Base-by-base conservation (phyloP, 1,140 invertebrate genomes). In the Cheumatopsyche charites region DNA sequence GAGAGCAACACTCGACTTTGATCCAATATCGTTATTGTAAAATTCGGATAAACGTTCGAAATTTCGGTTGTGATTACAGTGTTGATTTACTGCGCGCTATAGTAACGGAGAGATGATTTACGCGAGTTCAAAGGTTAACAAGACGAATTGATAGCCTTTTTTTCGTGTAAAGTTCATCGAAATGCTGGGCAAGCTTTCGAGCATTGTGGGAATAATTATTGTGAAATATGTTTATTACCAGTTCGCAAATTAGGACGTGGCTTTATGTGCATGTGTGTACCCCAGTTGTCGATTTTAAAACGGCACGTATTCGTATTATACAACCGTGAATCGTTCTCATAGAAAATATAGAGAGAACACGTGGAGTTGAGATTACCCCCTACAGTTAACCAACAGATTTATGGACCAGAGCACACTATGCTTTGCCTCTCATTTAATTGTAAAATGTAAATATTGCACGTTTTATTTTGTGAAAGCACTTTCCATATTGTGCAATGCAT, bases 341-440 rank as follows among this genome's bases (percentile, higher is more conserved):
- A 47, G 43, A 47, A 47, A n/a, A 47, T 47, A 47, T n/a, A 47
- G 12, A 15, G 43, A 47, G 15, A 47, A 47, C 43, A 47, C 43
- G 43, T 47, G 43, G 43, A 47, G 43, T 47, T 47, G 15, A 47
- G 43, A 47, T 45, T 42, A 66, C 29, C 63, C 43, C 63, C 26
- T 43, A 43, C 19, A 29, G 63, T 66, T 66, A 25, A 6, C 43
- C 43, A 47, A 47, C 42, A 66, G 63, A 66, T 66, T 66, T 66
- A 66, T 43, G 63, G 45, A 41, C 15, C 63, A 45, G 43, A 45
- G 42, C 63, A 45, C 15, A 29, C 29, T n/a, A 66, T 43, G 63
- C 43, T 66, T 45, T 23, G 17, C 42, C 43, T 43, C 63, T 29
- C 15, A 36, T 66, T 66, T 66, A 66, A 66, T 66, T 66, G 63